These are phyloP conservation scores for Oscheius sp. DNA, from an alignment of 1,140 invertebrate species.

Conservation along the genomic window DNA sequence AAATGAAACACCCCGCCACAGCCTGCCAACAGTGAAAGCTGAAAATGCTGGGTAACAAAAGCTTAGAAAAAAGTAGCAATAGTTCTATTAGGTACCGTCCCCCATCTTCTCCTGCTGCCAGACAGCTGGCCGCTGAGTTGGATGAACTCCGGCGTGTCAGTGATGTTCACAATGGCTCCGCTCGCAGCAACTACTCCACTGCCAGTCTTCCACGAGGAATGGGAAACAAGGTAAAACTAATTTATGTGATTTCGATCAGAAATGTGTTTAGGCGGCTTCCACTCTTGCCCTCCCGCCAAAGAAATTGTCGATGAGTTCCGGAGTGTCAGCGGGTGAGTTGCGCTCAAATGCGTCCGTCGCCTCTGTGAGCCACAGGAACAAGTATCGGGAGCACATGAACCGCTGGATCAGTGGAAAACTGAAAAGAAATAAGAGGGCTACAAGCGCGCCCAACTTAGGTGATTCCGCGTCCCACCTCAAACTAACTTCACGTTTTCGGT, in stretches of 20 bases:
- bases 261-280: slow-evolving; percentile 43
- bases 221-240: slow-evolving; percentile 32
- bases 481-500: background rate
- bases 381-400: slow-evolving; percentile 38
- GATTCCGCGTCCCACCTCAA: slow-evolving; percentile 19
- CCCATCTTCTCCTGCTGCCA: slow-evolving; percentile 55
- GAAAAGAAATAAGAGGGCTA: slow-evolving; percentile 69
- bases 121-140: slow-evolving; percentile 60
- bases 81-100: slow-evolving; percentile 43
- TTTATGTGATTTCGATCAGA: background rate
- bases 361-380: slow-evolving; percentile 1
- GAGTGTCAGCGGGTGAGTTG: slow-evolving; percentile 42
- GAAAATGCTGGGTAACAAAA: background rate
- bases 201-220: slow-evolving; percentile 51
- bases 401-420: slow-evolving; percentile 45
- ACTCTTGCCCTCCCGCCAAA: slow-evolving; percentile 43
- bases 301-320: slow-evolving; percentile 46
- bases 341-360: slow-evolving; percentile 25
- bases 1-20: slow-evolving; percentile 37
- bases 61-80: background rate
- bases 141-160: slow-evolving; percentile 53
- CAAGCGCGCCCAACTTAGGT: slow-evolving; percentile 78
- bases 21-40: slow-evolving; percentile 9
- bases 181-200: slow-evolving; percentile 44
- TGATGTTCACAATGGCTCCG: slow-evolving; percentile 29